Evolutionary conservation across 2,797 vertebrate species (phyloP).

Genomic region (Chiroxiphia lanceolata): DNA sequence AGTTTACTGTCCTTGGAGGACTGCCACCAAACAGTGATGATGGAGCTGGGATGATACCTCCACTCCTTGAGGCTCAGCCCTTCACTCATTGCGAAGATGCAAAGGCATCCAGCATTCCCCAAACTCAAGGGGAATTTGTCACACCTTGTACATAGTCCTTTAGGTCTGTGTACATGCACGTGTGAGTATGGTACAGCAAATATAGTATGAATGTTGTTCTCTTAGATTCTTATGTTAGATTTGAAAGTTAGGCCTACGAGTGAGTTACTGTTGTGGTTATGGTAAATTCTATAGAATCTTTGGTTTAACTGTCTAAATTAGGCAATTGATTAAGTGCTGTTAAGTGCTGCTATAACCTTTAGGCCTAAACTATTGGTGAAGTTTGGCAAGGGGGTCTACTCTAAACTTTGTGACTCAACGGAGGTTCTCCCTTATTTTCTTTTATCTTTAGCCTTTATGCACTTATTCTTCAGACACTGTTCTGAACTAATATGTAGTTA

Average conservation of each 20-base stretch:
- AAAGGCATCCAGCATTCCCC: background rate
- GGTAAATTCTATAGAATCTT: background rate
- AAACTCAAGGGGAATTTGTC: background rate
- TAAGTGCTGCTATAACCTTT: background rate
- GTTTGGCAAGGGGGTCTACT: background rate
- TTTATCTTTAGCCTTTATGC: background rate
- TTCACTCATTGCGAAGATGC: background rate
- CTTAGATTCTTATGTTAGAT: background rate
- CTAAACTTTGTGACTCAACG: background rate
- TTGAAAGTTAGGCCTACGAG: background rate
- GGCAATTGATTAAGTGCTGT: background rate
- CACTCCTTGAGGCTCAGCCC: background rate
- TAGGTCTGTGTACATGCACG: background rate
- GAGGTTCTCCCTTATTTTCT: background rate
- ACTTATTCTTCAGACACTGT: background rate
- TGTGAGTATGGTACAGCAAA: background rate
- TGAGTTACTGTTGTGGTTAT: background rate
- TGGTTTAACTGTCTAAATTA: background rate
- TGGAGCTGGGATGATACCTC: background rate
- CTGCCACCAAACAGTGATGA: background rate
- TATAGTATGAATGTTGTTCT: background rate
- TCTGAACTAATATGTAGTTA: background rate
- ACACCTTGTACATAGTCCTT: background rate
- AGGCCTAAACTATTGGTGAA: background rate
- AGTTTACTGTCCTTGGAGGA: background rate